These are phyloP conservation scores for Nothoprocta pentlandii DNA, from an alignment of 2,113 vertebrate genomes.

Conservation along the genomic window DNA sequence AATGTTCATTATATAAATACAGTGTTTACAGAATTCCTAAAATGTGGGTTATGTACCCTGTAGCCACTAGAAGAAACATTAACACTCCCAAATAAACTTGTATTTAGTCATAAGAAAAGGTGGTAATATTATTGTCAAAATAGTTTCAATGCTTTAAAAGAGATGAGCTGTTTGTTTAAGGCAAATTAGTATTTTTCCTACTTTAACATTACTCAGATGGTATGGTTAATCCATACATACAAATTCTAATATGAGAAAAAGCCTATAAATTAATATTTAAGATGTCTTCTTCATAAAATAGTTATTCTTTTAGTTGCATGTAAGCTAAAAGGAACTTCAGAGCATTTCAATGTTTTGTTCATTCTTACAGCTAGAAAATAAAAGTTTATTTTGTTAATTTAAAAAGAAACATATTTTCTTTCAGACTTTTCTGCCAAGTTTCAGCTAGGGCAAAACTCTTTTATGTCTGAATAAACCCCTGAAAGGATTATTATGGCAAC, in stretches of 20 bases:
- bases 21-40: slow-evolving; percentile 30
- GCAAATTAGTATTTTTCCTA: neutral
- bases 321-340: neutral
- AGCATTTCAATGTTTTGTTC: neutral
- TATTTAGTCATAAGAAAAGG: neutral
- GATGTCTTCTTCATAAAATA: neutral
- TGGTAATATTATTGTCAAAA: neutral
- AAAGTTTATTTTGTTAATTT: neutral
- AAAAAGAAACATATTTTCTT: slow-evolving; percentile 19
- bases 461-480: slow-evolving; percentile 20
- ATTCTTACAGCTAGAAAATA: slow-evolving; percentile 24
- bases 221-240: neutral
- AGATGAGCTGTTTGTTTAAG: neutral
- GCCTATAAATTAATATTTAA: neutral
- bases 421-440: neutral
- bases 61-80: neutral
- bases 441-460: slow-evolving; percentile 30
- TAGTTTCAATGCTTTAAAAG: neutral
- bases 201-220: neutral
- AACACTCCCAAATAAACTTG: neutral
- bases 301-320: neutral
- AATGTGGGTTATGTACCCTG: neutral
- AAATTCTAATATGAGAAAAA: neutral
- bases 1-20: slow-evolving; percentile 5
- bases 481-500: slow-evolving; percentile 12